phyloP scores from a whole-genome alignment of 2,113 vertebrate species.

The Jaculus jaculus region DNA sequence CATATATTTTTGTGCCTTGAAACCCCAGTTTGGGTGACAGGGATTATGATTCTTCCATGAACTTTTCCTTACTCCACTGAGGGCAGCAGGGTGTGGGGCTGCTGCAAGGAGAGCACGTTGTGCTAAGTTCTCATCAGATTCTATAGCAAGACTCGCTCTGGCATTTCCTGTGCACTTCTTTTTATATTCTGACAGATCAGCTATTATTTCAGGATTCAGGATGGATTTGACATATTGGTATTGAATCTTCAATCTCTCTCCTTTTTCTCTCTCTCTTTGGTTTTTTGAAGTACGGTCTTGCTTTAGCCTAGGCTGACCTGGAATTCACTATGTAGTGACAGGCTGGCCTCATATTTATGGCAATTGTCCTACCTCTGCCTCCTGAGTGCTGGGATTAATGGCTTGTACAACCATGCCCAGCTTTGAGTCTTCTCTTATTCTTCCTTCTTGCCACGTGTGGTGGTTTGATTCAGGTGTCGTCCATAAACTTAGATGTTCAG shows the following conservation, averaged over 20 bases:
- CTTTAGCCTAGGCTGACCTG: too few relatives aligned
- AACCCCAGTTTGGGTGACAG: neutral
- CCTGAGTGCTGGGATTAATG: too few relatives aligned
- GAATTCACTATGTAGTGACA: too few relatives aligned
- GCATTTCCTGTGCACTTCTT: neutral
- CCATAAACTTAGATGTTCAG: too few relatives aligned
- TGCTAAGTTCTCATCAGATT: too few relatives aligned
- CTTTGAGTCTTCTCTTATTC: neutral
- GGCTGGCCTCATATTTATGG: too few relatives aligned
- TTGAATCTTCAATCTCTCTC: neutral
- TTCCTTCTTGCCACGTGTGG: neutral
- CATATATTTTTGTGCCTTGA: neutral
- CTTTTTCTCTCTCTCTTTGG: too few relatives aligned
- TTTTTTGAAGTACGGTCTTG: too few relatives aligned
- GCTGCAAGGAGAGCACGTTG: neutral
- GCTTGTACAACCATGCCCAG: too few relatives aligned
- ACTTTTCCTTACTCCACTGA: neutral
- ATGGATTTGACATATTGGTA: neutral
- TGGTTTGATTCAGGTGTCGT: too few relatives aligned
- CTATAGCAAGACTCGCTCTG: neutral
- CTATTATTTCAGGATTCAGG: neutral
- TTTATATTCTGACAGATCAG: neutral
- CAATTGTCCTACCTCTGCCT: too few relatives aligned
- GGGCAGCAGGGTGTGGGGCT: rapidly evolving
- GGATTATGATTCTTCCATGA: neutral